phyloP scores from a whole-genome alignment of 2,113 vertebrate species.

The Cololabis saira region DNA sequence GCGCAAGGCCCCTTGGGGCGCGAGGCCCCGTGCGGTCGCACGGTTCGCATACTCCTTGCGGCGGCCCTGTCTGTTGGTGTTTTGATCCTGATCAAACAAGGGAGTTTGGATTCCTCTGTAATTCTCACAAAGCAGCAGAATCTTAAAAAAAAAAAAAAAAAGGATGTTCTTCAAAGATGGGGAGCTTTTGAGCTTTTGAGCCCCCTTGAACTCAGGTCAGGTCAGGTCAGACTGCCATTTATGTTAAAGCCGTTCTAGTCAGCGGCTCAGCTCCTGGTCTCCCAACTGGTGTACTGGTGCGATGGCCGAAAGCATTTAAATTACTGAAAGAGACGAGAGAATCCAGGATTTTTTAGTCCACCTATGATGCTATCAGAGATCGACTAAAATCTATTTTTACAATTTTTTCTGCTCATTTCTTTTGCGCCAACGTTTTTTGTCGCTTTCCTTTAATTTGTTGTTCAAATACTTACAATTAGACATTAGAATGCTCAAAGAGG shows the following conservation, averaged over 20 bases:
- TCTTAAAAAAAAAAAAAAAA: too few species aligned
- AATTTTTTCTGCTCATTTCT: too few species aligned
- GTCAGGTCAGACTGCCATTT: constrained; percentile 9
- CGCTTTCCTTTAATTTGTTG: too few species aligned
- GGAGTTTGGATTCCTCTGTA: constrained; percentile 14
- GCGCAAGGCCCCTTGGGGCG: too few species aligned
- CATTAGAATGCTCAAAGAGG: too few species aligned
- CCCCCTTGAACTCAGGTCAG: constrained; percentile 19
- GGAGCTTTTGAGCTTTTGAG: too few species aligned
- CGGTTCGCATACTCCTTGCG: too few species aligned
- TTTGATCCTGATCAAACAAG: constrained; percentile 18
- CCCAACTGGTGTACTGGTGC: constrained; percentile 15
- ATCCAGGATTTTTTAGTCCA: constrained; percentile 21
- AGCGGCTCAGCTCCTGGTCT: neutral
- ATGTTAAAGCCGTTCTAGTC: neutral
- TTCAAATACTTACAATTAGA: too few species aligned
- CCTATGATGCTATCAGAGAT: neutral
- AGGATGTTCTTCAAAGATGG: constrained; percentile 8
- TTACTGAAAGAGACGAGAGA: constrained; percentile 5
- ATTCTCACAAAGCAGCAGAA: constrained; percentile 50
- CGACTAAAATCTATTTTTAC: too few species aligned
- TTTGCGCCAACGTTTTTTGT: too few species aligned
- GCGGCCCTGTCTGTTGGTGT: too few species aligned
- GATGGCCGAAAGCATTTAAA: neutral
- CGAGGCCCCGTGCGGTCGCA: too few species aligned